Base-by-base conservation (phyloP, 2,888 invertebrate species). In the Drosophila borealis region DNA sequence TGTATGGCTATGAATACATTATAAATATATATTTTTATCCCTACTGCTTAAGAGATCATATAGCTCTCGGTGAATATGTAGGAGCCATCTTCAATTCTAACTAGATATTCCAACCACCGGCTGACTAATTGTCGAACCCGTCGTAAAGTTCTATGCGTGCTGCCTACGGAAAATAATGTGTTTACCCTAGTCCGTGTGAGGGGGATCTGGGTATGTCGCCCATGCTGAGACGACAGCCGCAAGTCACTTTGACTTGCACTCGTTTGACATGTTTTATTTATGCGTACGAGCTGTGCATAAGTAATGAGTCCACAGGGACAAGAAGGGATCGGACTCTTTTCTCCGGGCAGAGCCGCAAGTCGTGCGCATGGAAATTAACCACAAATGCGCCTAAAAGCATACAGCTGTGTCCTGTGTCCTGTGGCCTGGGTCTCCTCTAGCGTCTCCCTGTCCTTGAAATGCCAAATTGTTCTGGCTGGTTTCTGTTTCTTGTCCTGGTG, bases 251-350 rank as follows among this genome's bases (percentile, higher is more conserved):
- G 76, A 44, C 45, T 75, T 49, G 54, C 63, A 80, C 63, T 80
- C 67, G 71, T 70, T 83, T 83, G 79, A 71, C 89, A 89, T 88
- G 87, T 85, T 78, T 89, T 89, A 88, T 89, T 88, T 85, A 90
- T 90, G 89, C 83, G 75, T 77, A 85, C 88, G 89, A 81, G 79
- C 78, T 90, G 88, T 85, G 89, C 88, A 90, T 88, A 85, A 81
- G 68, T 74, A 89, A 89, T 89, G 79, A 54, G 75, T 53, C 61
- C 48, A 14, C 34, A 34, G 48, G 53, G 64, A 34, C n/a, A 39
- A 33, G 49, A 14, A 51, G 59, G 60, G 50, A 71, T 53, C 39
- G 63, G 51, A 48, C 41, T 19, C 37, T 33, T 34, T 25, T 25
- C 21, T 13, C 11, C 33, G 44, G 29, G 48, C 54, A 34, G 61